phyloP scores from a whole-genome alignment of 2,797 vertebrate species.

The Poecilia gillii region DNA sequence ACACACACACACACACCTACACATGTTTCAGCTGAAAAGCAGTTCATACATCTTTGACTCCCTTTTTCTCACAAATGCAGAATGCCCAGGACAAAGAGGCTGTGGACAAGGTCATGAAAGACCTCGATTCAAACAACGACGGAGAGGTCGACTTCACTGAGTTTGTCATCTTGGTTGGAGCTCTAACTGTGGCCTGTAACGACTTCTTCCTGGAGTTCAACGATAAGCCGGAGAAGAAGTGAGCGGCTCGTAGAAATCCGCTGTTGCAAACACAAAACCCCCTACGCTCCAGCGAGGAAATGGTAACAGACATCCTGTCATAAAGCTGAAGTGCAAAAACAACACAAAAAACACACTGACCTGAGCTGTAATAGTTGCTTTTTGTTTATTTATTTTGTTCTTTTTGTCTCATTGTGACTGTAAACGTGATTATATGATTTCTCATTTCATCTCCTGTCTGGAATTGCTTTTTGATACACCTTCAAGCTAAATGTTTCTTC shows the following conservation, averaged over 20 bases:
- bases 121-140: constrained; percentile 84
- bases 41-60: not conserved
- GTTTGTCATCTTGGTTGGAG: constrained; percentile 84
- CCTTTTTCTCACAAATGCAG: constrained; percentile 52
- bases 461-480: constrained; percentile 72
- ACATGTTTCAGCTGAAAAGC: not conserved
- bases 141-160: constrained; percentile 86
- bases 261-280: constrained; percentile 5
- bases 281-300: constrained; percentile 54
- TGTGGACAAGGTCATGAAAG: constrained; percentile 84
- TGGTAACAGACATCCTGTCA: constrained; percentile 35
- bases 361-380: constrained; percentile 18
- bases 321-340: constrained; percentile 35
- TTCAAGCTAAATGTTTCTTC: constrained; percentile 45
- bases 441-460: constrained; percentile 17
- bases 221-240: constrained; percentile 76
- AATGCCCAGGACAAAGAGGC: constrained; percentile 84
- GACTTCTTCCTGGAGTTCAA: constrained; percentile 86
- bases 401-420: constrained; percentile 24
- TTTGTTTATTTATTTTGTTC: constrained; percentile 47
- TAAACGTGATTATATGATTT: constrained; percentile 22
- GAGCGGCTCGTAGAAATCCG: constrained; percentile 23
- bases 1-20: not conserved
- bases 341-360: constrained; percentile 20
- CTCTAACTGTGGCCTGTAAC: constrained; percentile 85